Percentiles rank a stretch among this genome's conserved stretches.
These are phyloP conservation scores for Ichneumoninae sp. DNA, from an alignment of 2,888 invertebrate genomes.

Conservation along the genomic window DNA sequence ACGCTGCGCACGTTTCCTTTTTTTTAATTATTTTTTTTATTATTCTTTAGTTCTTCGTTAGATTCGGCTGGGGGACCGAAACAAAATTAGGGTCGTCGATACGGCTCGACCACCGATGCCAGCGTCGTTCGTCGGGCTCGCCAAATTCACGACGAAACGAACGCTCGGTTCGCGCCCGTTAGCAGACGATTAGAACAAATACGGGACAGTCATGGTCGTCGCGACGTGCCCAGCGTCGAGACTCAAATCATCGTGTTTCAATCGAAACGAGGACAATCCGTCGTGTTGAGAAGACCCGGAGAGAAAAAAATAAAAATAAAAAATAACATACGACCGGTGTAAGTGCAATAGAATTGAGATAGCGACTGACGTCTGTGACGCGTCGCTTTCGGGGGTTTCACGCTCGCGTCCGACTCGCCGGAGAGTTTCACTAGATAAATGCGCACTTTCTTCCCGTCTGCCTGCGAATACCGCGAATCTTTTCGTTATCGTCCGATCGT, in stretches of 20 bases:
- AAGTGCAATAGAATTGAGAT: background rate
- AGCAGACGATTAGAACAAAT: conserved; percentile 29
- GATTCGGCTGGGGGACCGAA: background rate
- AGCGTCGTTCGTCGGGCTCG: background rate
- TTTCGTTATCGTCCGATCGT: background rate
- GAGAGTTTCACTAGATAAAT: conserved; percentile 57
- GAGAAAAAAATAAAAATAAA: background rate
- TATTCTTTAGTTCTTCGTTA: background rate
- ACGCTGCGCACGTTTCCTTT: conserved; percentile 31
- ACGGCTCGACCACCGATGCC: background rate
- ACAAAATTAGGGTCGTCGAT: background rate
- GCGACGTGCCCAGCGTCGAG: conserved; percentile 43
- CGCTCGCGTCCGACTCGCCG: conserved; percentile 8
- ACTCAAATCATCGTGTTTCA: conserved; percentile 30
- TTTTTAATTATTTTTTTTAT: background rate
- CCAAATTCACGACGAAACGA: conserved; percentile 7
- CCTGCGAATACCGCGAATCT: background rate
- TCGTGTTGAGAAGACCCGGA: background rate
- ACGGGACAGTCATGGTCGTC: conserved; percentile 54
- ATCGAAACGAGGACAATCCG: conserved; percentile 32
- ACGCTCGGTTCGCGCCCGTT: background rate
- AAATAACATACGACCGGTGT: background rate
- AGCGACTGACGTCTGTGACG: conserved; percentile 44
- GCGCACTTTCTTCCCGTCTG: background rate
- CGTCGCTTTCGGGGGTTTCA: conserved; percentile 18